Conservation (phyloP, 2,113 vertebrate species). For the Lophochroa leadbeateri region DNA sequence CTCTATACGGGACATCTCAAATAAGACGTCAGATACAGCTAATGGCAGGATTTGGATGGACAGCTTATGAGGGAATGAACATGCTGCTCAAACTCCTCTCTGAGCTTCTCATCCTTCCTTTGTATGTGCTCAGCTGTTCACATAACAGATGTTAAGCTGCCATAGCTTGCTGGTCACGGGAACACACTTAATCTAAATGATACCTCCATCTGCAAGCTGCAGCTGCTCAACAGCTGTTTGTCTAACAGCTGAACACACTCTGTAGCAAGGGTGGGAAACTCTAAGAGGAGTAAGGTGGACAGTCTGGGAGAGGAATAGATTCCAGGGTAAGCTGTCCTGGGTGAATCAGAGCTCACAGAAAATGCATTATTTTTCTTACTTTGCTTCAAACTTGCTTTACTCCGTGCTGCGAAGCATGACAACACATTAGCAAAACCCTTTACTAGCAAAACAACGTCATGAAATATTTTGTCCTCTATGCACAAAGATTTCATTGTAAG, state of each 20-base stretch:
- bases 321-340: background rate
- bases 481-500: background rate
- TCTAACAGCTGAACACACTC: background rate
- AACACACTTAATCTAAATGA: background rate
- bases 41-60: background rate
- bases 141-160: background rate
- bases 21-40: background rate
- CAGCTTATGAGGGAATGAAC: background rate
- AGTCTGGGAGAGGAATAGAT: background rate
- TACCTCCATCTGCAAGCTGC: background rate
- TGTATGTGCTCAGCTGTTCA: background rate
- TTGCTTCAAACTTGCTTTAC: background rate
- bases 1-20: background rate
- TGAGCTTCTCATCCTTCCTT: background rate
- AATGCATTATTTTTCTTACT: background rate
- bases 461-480: background rate
- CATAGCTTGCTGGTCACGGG: background rate
- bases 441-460: background rate
- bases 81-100: background rate
- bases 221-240: background rate
- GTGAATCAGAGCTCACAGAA: background rate
- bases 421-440: background rate
- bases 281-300: background rate
- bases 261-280: background rate
- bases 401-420: background rate